Base-by-base conservation (phyloP, 1,140 invertebrate genomes). In the Bombus difficillimus region DNA sequence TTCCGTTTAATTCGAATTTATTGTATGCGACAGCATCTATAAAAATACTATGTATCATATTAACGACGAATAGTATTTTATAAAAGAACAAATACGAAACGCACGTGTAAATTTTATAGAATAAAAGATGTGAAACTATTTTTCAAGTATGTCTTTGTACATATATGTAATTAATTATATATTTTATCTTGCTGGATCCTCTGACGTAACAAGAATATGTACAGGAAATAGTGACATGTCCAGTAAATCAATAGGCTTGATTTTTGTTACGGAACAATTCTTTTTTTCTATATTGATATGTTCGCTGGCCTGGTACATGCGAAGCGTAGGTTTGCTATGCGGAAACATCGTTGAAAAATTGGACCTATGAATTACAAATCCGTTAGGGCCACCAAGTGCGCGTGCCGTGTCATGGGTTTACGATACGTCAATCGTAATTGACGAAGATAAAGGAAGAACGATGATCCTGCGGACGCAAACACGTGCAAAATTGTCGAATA, bases 361-460 rank as follows among this genome's bases (percentile, higher is more conserved):
- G 73, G 73, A 75, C 32, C 73, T 32, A 75, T 75, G 73, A 53
- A 75, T 75, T 75, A 75, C n/a, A 53, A 75, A 75, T 74, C 72
- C 72, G 72, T 74, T 74, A 74, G 43, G 72, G 72, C 72, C 72
- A 53, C 43, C 72, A 53, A 74, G 72, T 34, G 72, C 72, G 71
- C 71, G 71, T 73, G 71, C 71, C 28, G 72, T 74, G 72, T 74
- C 32, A 47, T 53, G n/a, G 41, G 73, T 34, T 32, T 74, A 74
- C 73, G 73, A 74, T 25, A 74, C 72, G 72, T 74, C 72, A 74
- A 32, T 53, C 41, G 73, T 22, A 53, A 74, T 34, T 53, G 73
- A 74, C 73, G 73, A 74, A 74, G 72, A 74, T 34, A 43, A 74
- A 74, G 73, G 43, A 13, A 34, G 41, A 25, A 74, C 73, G 43